These are phyloP conservation scores for Hestina assimilis DNA, from an alignment of 1,140 invertebrate species.

Conservation along the genomic window DNA sequence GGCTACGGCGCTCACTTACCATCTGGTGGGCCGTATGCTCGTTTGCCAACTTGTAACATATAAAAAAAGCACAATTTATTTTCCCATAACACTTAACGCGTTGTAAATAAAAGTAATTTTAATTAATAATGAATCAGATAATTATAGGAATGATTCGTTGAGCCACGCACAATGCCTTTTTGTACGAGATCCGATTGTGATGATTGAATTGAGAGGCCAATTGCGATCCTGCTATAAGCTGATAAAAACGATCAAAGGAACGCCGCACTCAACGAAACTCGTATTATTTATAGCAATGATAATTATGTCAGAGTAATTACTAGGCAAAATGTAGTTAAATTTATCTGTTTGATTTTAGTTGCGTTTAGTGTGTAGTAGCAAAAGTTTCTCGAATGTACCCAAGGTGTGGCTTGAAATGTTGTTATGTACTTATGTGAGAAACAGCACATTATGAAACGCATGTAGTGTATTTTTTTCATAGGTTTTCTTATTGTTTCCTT, in stretches of 20 bases:
- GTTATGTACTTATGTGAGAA: neutral
- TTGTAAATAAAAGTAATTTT: too few relatives aligned
- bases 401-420: neutral
- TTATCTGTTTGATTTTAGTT: slow-evolving; percentile 5
- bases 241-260: slow-evolving; percentile 19
- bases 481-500: too few relatives aligned
- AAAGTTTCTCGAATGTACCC: neutral
- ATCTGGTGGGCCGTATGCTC: too few relatives aligned
- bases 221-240: slow-evolving; percentile 3
- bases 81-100: too few relatives aligned
- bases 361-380: too few relatives aligned
- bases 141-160: slow-evolving; percentile 12
- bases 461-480: too few relatives aligned
- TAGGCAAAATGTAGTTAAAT: neutral
- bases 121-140: slow-evolving; percentile 14
- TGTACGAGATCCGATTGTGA: slow-evolving; percentile 14
- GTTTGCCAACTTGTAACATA: too few relatives aligned
- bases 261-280: slow-evolving; percentile 8
- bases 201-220: slow-evolving; percentile 15
- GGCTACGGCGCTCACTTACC: too few relatives aligned
- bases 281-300: slow-evolving; percentile 7
- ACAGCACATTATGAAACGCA: too few relatives aligned
- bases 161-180: slow-evolving; percentile 15
- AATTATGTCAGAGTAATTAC: slow-evolving; percentile 11
- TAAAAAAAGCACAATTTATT: too few relatives aligned